These are phyloP conservation scores for Megaceryle alcyon DNA, from an alignment of 2,797 vertebrate genomes.

Conservation along the genomic window DNA sequence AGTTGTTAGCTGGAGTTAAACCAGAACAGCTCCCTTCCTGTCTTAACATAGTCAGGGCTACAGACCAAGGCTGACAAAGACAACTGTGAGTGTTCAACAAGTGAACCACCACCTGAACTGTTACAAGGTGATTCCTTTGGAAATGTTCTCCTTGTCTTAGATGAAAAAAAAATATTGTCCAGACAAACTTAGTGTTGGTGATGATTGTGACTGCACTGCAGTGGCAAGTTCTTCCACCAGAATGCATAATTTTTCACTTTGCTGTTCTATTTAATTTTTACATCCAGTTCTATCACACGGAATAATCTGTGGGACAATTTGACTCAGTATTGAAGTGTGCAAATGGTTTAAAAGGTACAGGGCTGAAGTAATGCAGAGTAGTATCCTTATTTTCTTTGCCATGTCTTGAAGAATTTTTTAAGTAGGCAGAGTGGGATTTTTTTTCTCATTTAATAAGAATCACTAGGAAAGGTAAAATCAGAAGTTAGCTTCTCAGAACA, in stretches of 20 bases:
- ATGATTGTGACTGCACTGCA: not conserved
- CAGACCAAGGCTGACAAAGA: not conserved
- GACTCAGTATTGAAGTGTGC: not conserved
- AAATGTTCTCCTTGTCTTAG: not conserved
- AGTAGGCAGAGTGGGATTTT: not conserved
- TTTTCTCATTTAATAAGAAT: not conserved
- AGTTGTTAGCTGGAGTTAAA: not conserved
- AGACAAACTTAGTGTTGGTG: not conserved
- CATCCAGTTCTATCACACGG: not conserved
- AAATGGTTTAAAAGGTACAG: not conserved
- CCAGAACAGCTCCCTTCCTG: not conserved
- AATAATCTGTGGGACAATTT: not conserved
- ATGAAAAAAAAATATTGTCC: not conserved
- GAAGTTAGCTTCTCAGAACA: not conserved
- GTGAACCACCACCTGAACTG: not conserved
- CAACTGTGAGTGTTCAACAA: not conserved
- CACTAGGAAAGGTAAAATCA: not conserved
- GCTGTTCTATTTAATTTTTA: not conserved
- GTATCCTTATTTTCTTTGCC: not conserved
- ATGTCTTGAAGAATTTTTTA: not conserved
- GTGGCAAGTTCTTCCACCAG: not conserved
- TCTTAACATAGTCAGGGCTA: not conserved
- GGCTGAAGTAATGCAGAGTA: not conserved
- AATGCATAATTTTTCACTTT: not conserved
- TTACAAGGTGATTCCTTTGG: not conserved